Conservation (phyloP, 2,113 vertebrate genomes). For the Peromyscus leucopus region DNA sequence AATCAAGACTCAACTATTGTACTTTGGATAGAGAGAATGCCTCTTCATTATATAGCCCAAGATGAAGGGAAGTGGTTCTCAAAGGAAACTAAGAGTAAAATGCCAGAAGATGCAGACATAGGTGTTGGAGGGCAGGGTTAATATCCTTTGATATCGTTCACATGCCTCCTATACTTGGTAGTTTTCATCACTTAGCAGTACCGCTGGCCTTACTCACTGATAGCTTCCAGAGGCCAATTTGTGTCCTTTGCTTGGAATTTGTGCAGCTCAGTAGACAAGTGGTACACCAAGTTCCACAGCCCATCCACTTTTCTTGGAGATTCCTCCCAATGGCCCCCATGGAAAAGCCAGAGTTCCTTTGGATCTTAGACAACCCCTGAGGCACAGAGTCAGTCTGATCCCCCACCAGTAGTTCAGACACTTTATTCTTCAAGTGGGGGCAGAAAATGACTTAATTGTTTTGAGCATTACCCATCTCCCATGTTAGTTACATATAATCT, state of each 20-base stretch:
- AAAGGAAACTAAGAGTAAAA: not conserved
- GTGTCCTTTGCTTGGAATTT: not conserved
- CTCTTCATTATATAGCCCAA: not conserved
- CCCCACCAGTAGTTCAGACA: not conserved
- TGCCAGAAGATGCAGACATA: not conserved
- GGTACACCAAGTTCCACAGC: not conserved
- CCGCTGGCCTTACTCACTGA: not conserved
- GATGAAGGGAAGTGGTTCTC: not conserved
- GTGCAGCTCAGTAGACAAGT: not conserved
- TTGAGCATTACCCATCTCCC: not conserved
- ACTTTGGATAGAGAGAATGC: not conserved
- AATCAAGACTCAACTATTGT: not conserved
- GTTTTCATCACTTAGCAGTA: not conserved
- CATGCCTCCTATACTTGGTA: not conserved
- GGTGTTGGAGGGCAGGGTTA: not conserved
- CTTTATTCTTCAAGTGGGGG: constrained; percentile 3
- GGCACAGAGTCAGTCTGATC: not conserved
- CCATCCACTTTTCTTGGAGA: not conserved
- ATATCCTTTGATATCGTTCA: not conserved
- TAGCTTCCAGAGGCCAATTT: not conserved
- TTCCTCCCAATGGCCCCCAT: not conserved
- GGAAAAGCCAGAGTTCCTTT: not conserved
- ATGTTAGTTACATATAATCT: not conserved
- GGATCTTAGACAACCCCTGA: not conserved
- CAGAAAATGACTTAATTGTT: not conserved